Evolutionary conservation across 2,113 vertebrate genomes (phyloP).

Genomic region (Leucosticte australis): DNA sequence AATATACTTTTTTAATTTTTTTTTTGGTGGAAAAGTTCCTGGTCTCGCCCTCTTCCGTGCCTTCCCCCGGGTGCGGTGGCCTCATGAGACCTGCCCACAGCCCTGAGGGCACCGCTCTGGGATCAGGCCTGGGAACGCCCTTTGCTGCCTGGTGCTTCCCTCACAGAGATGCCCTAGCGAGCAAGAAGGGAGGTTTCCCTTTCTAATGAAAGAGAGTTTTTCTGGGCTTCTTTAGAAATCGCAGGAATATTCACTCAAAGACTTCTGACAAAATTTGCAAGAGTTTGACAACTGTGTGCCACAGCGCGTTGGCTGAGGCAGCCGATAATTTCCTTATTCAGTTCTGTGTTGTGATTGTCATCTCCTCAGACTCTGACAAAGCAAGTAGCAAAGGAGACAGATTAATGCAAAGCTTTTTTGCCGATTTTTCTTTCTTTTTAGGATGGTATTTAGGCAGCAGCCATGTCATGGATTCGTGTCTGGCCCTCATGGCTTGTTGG

Average conservation of each 20-base stretch:
- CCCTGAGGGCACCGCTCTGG: neutral
- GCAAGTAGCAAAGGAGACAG: neutral
- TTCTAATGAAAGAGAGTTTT: neutral
- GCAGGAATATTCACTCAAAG: neutral
- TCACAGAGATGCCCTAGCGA: neutral
- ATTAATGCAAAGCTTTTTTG: neutral
- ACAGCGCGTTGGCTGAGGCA: conserved; percentile 55
- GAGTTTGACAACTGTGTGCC: conserved; percentile 50
- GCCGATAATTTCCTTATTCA: neutral
- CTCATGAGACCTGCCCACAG: fast-evolving
- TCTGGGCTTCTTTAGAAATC: neutral
- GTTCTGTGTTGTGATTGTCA: conserved; percentile 36
- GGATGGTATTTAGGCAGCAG: neutral
- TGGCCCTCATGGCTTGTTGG: neutral
- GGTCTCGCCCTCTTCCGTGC: fast-evolving
- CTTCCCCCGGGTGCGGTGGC: neutral
- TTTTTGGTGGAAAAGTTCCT: too few relatives aligned
- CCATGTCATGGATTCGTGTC: neutral
- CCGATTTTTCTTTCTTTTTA: neutral
- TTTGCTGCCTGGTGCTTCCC: too few relatives aligned
- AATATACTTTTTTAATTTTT: fast-evolving
- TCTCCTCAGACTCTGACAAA: neutral
- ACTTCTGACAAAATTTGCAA: neutral
- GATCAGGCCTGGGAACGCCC: fast-evolving
- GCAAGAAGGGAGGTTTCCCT: neutral